phyloP scores from a whole-genome alignment of 2,113 vertebrate genomes.

The Anolis sagrei region DNA sequence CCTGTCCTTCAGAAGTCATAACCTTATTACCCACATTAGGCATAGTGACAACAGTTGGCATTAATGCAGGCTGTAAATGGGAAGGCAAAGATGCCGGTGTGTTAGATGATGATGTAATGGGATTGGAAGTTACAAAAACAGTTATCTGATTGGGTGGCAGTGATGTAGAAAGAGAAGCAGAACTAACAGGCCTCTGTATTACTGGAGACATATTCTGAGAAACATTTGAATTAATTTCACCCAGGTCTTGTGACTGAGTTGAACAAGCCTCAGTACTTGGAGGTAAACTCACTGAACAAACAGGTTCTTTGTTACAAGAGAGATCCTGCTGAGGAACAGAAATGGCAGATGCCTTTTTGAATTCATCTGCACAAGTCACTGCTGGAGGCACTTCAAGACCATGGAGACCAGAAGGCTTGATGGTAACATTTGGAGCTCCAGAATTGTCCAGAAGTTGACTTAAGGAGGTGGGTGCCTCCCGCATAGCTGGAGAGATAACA shows the following conservation, averaged over 20 bases:
- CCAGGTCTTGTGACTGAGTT: slow-evolving; percentile 71
- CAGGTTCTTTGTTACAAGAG: slow-evolving; percentile 70
- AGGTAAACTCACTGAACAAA: slow-evolving; percentile 70
- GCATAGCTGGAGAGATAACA: slow-evolving; percentile 81
- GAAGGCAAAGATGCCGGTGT: slow-evolving; percentile 79
- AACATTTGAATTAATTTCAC: slow-evolving; percentile 77
- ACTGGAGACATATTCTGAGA: slow-evolving; percentile 81
- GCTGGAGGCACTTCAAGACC: slow-evolving; percentile 69
- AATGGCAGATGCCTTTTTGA: slow-evolving; percentile 75
- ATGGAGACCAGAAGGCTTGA: slow-evolving; percentile 78
- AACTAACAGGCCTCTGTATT: slow-evolving; percentile 86
- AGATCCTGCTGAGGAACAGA: slow-evolving; percentile 71
- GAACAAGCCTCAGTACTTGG: slow-evolving; percentile 71
- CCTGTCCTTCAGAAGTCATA: slow-evolving; percentile 84
- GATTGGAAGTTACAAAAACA: slow-evolving; percentile 94
- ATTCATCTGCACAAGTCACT: slow-evolving; percentile 72
- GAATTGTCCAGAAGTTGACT: slow-evolving; percentile 95
- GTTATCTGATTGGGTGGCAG: slow-evolving; percentile 91
- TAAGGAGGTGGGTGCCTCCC: slow-evolving; percentile 89
- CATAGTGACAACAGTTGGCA: slow-evolving; percentile 90
- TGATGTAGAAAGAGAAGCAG: slow-evolving; percentile 80
- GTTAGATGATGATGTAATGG: slow-evolving; percentile 87
- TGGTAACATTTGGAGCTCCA: slow-evolving; percentile 79
- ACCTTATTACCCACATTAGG: slow-evolving; percentile 86
- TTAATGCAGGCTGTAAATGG: slow-evolving; percentile 83